Conservation (phyloP, 2,888 invertebrate genomes). For the Alentia gelatinosa region DNA sequence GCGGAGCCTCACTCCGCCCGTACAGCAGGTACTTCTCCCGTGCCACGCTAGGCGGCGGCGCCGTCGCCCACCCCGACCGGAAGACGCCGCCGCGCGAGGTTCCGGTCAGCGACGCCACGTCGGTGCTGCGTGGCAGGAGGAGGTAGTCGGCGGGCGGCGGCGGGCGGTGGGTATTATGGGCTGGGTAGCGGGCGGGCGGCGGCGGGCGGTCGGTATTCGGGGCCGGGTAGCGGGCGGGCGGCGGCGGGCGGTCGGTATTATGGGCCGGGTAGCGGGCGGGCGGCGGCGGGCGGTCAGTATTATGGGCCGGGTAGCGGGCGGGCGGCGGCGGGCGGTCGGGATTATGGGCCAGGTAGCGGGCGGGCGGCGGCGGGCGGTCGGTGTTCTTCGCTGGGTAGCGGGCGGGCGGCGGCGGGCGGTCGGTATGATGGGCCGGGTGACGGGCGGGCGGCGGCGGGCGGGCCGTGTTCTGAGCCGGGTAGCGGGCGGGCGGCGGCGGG, state of each 20-base stretch:
- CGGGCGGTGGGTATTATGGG: too few relatives aligned
- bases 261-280: neutral
- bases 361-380: neutral
- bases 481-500: neutral
- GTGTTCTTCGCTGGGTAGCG: too few relatives aligned
- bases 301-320: too few relatives aligned
- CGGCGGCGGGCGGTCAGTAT: neutral
- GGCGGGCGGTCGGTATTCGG: too few relatives aligned
- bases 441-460: neutral
- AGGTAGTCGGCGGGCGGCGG: neutral
- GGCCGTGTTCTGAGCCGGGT: too few relatives aligned
- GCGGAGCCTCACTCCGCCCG: neutral
- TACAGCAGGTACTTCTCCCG: constrained; percentile 30
- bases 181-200: neutral
- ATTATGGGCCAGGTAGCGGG: too few relatives aligned
- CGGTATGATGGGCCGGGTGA: too few relatives aligned
- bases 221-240: neutral
- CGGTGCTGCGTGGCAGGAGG: neutral
- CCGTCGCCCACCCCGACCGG: constrained; percentile 3
- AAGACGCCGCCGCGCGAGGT: neutral
- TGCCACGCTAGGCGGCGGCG: neutral
- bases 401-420: neutral
- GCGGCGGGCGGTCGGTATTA: neutral
- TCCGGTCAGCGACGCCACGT: neutral
- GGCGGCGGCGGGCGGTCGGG: neutral